Evolutionary conservation across 2,113 vertebrate genomes (phyloP).

Genomic region (Gallinago undulata): DNA sequence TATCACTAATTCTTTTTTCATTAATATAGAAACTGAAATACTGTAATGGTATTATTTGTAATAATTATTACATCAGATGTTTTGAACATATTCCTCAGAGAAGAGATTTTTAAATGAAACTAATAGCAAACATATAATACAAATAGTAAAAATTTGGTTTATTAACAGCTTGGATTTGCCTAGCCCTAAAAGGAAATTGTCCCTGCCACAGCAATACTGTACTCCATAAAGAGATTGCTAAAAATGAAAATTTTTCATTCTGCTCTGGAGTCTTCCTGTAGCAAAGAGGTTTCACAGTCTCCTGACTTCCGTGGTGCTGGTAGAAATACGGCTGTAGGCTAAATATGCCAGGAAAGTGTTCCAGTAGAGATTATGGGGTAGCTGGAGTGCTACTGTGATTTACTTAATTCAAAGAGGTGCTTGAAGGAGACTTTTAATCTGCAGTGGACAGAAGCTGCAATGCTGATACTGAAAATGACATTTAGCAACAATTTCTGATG

Average conservation of each 20-base stretch:
- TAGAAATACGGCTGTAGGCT: slow-evolving; percentile 43
- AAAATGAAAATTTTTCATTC: slow-evolving; percentile 41
- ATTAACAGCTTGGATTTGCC: not conserved
- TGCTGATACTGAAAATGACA: slow-evolving; percentile 47
- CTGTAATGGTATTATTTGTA: not conserved
- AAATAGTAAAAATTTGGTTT: not conserved
- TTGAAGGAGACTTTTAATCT: slow-evolving; percentile 53
- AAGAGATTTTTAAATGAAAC: slow-evolving; percentile 13
- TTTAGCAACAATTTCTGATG: slow-evolving; percentile 51
- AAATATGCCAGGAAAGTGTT: slow-evolving; percentile 27
- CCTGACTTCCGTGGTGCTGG: slow-evolving; percentile 14
- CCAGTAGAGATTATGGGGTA: slow-evolving; percentile 29
- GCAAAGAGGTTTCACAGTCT: slow-evolving; percentile 25
- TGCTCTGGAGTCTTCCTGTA: not conserved
- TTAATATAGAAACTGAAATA: not conserved
- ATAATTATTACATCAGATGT: slow-evolving; percentile 9
- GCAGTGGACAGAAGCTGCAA: slow-evolving; percentile 44
- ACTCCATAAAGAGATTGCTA: slow-evolving; percentile 1
- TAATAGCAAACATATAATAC: not conserved
- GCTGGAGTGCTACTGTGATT: slow-evolving; percentile 19
- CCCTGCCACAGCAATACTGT: not conserved
- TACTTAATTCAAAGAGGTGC: slow-evolving; percentile 51
- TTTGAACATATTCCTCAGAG: not conserved
- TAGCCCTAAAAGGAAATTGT: not conserved
- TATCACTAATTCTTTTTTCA: not conserved